These are phyloP conservation scores for Plagodis pulveraria DNA, from an alignment of 2,888 invertebrate genomes.

Conservation along the genomic window DNA sequence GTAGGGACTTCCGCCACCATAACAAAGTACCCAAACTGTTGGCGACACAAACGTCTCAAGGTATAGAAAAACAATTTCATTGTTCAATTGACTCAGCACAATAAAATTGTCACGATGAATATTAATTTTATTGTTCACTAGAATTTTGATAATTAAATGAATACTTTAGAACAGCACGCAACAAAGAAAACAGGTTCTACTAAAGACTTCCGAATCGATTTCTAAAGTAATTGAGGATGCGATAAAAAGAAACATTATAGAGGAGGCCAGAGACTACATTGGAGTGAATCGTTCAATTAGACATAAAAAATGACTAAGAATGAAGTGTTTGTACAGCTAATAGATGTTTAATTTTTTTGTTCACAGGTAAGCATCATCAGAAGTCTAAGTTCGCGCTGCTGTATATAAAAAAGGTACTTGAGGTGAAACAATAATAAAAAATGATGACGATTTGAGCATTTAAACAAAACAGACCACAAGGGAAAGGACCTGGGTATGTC, in stretches of 20 bases:
- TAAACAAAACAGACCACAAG: too few species aligned
- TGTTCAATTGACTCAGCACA: too few species aligned
- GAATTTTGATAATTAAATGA: slow-evolving; percentile 1
- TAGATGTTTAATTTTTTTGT: slow-evolving; percentile 16
- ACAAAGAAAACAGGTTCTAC: slow-evolving; percentile 19
- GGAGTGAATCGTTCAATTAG: too few species aligned
- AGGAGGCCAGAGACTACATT: too few species aligned
- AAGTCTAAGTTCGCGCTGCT: background rate
- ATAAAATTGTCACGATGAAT: background rate
- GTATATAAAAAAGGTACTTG: background rate
- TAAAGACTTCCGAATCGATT: slow-evolving; percentile 20
- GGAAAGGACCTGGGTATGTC: too few species aligned
- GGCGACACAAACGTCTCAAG: too few species aligned
- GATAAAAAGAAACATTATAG: slow-evolving; percentile 7
- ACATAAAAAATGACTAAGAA: too few species aligned
- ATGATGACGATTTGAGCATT: background rate
- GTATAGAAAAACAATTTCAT: too few species aligned
- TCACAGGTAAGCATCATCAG: slow-evolving; percentile 31
- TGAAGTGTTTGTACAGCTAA: background rate
- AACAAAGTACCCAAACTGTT: too few species aligned
- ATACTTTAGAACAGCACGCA: slow-evolving; percentile 7
- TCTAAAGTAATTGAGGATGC: slow-evolving; percentile 18
- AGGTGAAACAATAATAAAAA: slow-evolving; percentile 16
- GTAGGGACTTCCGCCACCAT: too few species aligned
- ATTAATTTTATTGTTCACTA: slow-evolving; percentile 11